These are phyloP conservation scores for Sebastes schlegelii DNA, from an alignment of 2,113 vertebrate species.

Conservation along the genomic window DNA sequence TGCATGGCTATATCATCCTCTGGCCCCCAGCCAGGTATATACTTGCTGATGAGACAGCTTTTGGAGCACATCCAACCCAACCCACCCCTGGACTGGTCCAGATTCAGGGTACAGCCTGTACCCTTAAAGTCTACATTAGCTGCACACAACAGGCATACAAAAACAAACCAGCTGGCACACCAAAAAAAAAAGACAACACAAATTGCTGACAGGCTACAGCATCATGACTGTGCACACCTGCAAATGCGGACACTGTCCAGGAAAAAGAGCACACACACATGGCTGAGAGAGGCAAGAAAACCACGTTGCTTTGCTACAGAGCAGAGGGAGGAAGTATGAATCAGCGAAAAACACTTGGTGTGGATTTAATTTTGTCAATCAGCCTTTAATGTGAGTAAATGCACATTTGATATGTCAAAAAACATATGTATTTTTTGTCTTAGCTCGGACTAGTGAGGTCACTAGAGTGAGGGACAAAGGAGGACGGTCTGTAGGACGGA, in stretches of 20 bases:
- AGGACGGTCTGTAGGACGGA: too few relatives aligned
- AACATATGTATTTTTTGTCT: fast-evolving
- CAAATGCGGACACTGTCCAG: neutral
- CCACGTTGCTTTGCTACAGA: constrained; percentile 45
- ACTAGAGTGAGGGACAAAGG: too few relatives aligned
- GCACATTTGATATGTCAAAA: fast-evolving
- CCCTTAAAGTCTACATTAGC: constrained; percentile 16
- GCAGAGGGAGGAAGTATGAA: neutral
- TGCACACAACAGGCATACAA: constrained; percentile 10
- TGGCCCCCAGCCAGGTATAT: constrained; percentile 21
- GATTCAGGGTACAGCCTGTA: constrained; percentile 28
- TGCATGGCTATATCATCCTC: constrained; percentile 29
- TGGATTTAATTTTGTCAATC: neutral
- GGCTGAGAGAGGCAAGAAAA: constrained; percentile 7
- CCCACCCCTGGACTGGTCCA: neutral
- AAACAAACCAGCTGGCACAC: constrained; percentile 32
- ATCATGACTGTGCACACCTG: neutral
- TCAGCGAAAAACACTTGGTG: neutral
- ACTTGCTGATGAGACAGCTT: constrained; percentile 54
- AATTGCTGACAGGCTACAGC: neutral
- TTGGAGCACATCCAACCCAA: constrained; percentile 41
- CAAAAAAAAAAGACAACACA: constrained; percentile 30
- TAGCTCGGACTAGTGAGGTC: too few relatives aligned
- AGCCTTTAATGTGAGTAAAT: fast-evolving
- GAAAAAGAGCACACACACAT: constrained; percentile 23